A percentile compares a stretch with the other conserved stretches of the same genome.
Conservation (phyloP, 2,888 invertebrate genomes). For the Sisyra terminalis region DNA sequence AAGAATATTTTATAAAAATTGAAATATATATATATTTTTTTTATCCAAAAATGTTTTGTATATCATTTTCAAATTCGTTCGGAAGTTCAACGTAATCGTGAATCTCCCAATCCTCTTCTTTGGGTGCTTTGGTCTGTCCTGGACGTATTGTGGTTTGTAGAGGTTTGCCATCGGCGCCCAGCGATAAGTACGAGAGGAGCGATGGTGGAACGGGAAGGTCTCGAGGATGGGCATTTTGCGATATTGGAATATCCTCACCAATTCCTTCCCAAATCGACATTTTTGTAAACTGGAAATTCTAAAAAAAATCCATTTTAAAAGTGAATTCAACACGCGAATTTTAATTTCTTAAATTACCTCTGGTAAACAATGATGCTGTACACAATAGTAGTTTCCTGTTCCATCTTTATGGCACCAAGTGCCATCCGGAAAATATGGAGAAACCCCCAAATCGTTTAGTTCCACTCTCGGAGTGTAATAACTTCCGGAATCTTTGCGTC, state of each 20-base stretch:
- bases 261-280: slow-evolving; percentile 32
- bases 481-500: slow-evolving; percentile 41
- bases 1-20: not conserved
- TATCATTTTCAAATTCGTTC: slow-evolving; percentile 8
- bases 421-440: slow-evolving; percentile 65
- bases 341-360: slow-evolving; percentile 31
- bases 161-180: slow-evolving; percentile 41
- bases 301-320: slow-evolving; percentile 13
- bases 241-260: slow-evolving; percentile 37
- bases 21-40: not conserved
- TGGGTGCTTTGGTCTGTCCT: slow-evolving; percentile 30
- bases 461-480: slow-evolving; percentile 64
- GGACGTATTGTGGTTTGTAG: slow-evolving; percentile 38
- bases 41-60: not conserved
- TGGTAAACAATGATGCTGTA: slow-evolving; percentile 58
- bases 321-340: not conserved
- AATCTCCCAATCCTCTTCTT: slow-evolving; percentile 46
- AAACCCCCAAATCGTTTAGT: slow-evolving; percentile 52
- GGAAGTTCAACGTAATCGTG: slow-evolving; percentile 48
- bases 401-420: slow-evolving; percentile 61
- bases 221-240: slow-evolving; percentile 45
- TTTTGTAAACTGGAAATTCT: slow-evolving; percentile 44
- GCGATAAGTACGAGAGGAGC: slow-evolving; percentile 40
- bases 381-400: slow-evolving; percentile 47
- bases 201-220: slow-evolving; percentile 29